Evolutionary conservation across 2,113 vertebrate species (phyloP).

Genomic region (Copsychus sechellarum): DNA sequence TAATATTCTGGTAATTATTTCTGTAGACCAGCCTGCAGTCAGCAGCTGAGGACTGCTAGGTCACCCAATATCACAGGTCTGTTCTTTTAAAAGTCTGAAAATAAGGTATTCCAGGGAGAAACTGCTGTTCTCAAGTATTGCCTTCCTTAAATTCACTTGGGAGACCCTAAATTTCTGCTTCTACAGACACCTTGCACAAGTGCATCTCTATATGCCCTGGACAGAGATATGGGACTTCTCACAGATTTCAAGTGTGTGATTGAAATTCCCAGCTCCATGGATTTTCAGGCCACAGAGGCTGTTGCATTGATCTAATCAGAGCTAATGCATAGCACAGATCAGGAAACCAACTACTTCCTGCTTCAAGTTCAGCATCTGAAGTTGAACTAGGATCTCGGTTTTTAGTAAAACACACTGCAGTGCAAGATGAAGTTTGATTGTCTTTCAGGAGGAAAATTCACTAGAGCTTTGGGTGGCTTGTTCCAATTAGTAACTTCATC

Average conservation of each 20-base stretch:
- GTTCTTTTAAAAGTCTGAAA: not conserved
- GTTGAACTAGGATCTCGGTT: not conserved
- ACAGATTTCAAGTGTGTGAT: not conserved
- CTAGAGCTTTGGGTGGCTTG: not conserved
- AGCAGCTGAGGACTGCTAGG: not conserved
- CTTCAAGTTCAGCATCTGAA: not conserved
- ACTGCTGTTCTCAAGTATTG: not conserved
- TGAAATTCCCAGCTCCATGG: not conserved
- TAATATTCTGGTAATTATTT: not conserved
- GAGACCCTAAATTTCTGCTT: not conserved
- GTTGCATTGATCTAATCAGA: not conserved
- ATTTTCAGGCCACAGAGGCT: not conserved
- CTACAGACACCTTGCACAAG: not conserved
- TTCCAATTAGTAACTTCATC: not conserved
- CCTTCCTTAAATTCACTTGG: not conserved
- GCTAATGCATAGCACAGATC: accelerated
- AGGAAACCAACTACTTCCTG: not conserved
- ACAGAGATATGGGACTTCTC: not conserved
- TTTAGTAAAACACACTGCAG: not conserved
- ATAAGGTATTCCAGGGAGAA: not conserved
- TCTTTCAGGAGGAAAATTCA: not conserved
- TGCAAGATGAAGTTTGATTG: not conserved
- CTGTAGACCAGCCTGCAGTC: not conserved
- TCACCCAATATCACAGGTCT: not conserved
- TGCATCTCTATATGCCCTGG: not conserved